A percentile compares a stretch with the other conserved stretches of the same genome.
Evolutionary conservation across 2,113 vertebrate genomes (phyloP).

Genomic region (human (Homo sapiens)): DNA sequence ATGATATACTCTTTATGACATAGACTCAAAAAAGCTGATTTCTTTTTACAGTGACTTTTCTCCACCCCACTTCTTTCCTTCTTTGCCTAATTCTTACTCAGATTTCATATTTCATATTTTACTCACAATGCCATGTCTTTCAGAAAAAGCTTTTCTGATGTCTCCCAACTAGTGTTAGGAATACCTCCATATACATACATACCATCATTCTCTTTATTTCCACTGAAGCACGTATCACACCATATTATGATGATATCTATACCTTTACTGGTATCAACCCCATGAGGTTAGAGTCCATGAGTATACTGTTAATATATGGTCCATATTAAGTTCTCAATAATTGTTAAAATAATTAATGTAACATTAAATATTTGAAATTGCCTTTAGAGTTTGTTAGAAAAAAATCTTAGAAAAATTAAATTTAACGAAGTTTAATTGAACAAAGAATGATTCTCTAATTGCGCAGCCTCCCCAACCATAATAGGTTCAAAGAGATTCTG

Average conservation of each 20-base stretch:
- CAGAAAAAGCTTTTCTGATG: background rate
- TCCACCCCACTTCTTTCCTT: background rate
- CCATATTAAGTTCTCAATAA: background rate
- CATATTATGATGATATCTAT: background rate
- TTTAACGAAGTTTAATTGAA: background rate
- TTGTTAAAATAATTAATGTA: background rate
- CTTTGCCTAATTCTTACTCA: background rate
- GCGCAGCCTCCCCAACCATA: background rate
- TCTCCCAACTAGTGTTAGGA: background rate
- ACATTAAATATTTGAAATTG: constrained; percentile 9
- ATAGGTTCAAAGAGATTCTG: background rate
- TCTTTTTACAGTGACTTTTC: background rate
- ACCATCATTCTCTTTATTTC: background rate
- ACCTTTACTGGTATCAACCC: background rate
- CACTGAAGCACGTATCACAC: background rate
- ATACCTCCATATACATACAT: background rate
- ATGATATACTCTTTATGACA: background rate
- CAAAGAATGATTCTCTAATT: background rate
- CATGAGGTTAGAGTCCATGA: background rate
- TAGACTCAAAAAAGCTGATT: background rate
- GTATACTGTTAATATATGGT: background rate
- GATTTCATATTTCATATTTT: background rate
- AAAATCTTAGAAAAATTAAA: background rate
- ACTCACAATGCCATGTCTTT: background rate
- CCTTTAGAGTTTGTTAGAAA: background rate